A percentile compares a stretch with the other conserved stretches of the same genome.
phyloP scores from a whole-genome alignment of 2,888 invertebrate species.

The Acanthosepion pharaonis region DNA sequence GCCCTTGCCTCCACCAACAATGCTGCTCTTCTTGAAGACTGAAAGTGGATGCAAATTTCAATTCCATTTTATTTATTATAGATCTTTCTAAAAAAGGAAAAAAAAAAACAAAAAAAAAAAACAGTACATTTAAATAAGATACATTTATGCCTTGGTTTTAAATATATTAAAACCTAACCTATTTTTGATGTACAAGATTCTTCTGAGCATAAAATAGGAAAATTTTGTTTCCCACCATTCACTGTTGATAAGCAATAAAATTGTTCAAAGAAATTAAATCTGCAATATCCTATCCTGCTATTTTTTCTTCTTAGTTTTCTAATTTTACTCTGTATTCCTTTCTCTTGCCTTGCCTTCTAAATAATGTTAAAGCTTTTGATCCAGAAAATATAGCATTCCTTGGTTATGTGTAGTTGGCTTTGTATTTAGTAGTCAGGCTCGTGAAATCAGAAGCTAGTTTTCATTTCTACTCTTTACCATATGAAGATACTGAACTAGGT shows the following conservation, averaged over 20 bases:
- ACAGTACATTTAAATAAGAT: no score
- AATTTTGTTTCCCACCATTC: neutral
- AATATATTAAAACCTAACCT: neutral
- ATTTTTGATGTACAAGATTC: neutral
- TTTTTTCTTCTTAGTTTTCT: neutral
- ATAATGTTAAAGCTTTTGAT: neutral
- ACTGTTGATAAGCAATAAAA: neutral
- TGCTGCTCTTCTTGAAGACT: neutral
- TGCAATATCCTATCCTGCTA: neutral
- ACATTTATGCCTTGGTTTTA: neutral
- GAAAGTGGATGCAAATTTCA: neutral
- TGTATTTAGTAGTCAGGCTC: no score
- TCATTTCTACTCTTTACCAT: no score
- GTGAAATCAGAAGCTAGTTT: no score
- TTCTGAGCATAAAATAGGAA: neutral
- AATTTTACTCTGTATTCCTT: neutral
- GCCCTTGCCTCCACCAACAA: constrained; percentile 1
- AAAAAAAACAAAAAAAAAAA: neutral
- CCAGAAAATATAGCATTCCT: neutral
- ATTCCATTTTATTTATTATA: neutral
- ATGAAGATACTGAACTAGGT: no score
- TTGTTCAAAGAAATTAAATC: neutral
- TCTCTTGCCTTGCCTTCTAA: neutral
- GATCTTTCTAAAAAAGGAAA: neutral
- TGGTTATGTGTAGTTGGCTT: no score